Conservation (phyloP, 1,140 invertebrate genomes). For the Pseudomyrmex gracilis region DNA sequence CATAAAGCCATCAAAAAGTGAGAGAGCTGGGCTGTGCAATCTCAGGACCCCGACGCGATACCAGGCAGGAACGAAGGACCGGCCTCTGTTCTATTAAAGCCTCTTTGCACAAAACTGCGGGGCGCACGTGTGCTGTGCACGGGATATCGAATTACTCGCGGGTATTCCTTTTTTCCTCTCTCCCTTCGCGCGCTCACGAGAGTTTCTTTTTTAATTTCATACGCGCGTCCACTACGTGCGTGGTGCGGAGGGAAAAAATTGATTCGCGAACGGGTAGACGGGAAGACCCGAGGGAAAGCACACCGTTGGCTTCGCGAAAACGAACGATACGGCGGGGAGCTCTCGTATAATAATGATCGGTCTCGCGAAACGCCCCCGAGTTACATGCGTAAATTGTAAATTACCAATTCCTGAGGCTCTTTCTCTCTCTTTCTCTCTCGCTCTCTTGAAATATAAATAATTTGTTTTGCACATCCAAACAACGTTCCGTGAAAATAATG, state of each 20-base stretch:
- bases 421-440: too few species aligned
- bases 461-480: slow-evolving; percentile 16
- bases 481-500: slow-evolving; percentile 1
- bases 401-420: slow-evolving; percentile 23
- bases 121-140: slow-evolving; percentile 35
- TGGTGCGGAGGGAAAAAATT: slow-evolving; percentile 66
- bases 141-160: slow-evolving; percentile 45
- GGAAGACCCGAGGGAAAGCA: slow-evolving; percentile 58
- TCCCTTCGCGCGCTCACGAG: not conserved
- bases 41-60: not conserved
- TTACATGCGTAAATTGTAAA: slow-evolving; percentile 58
- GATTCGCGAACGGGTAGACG: slow-evolving; percentile 64
- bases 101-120: slow-evolving; percentile 40
- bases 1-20: slow-evolving; percentile 56
- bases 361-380: slow-evolving; percentile 43
- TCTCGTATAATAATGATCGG: slow-evolving; percentile 63
- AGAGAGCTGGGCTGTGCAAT: slow-evolving; percentile 10
- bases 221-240: slow-evolving; percentile 43
- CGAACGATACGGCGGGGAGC: slow-evolving; percentile 20
- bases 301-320: slow-evolving; percentile 68
- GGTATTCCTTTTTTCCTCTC: slow-evolving; percentile 11
- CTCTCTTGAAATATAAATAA: slow-evolving; percentile 38
- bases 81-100: slow-evolving; percentile 39
- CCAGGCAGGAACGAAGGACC: slow-evolving; percentile 1
- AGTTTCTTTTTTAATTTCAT: slow-evolving; percentile 58